These are phyloP conservation scores for Antheraea assamensis DNA, from an alignment of 2,888 invertebrate genomes.

Conservation along the genomic window DNA sequence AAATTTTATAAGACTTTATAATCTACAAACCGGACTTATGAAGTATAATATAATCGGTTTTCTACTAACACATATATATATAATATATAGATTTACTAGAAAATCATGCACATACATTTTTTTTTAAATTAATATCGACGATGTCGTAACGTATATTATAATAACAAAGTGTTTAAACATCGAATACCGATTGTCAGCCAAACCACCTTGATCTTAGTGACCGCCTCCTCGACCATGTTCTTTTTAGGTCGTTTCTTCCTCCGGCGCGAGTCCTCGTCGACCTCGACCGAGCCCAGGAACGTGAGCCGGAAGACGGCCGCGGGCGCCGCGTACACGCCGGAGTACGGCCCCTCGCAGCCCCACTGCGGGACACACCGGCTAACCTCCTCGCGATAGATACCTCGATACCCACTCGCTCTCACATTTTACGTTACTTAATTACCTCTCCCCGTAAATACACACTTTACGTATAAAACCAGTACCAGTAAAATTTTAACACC, in stretches of 20 bases:
- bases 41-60: background rate
- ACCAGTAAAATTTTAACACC: too few relatives aligned
- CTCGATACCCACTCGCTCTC: background rate
- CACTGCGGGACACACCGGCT: conserved; percentile 59
- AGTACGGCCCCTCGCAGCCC: conserved; percentile 75
- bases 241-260: conserved; percentile 91
- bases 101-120: background rate
- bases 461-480: background rate
- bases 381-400: conserved; percentile 32
- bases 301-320: conserved; percentile 91
- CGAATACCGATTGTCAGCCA: conserved; percentile 47
- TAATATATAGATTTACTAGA: background rate
- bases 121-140: background rate
- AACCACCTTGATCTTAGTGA: conserved; percentile 92
- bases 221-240: conserved; percentile 94
- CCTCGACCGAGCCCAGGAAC: conserved; percentile 93
- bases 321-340: conserved; percentile 81
- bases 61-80: background rate
- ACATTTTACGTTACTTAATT: background rate
- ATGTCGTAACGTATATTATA: background rate
- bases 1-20: too few relatives aligned
- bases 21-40: too few relatives aligned
- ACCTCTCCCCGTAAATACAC: background rate
- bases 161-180: conserved; percentile 1
- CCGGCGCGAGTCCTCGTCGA: conserved; percentile 90